Base-by-base conservation (phyloP, 37 sponge, comb jelly and placozoan species). In the Cladorhizidae sp. region DNA sequence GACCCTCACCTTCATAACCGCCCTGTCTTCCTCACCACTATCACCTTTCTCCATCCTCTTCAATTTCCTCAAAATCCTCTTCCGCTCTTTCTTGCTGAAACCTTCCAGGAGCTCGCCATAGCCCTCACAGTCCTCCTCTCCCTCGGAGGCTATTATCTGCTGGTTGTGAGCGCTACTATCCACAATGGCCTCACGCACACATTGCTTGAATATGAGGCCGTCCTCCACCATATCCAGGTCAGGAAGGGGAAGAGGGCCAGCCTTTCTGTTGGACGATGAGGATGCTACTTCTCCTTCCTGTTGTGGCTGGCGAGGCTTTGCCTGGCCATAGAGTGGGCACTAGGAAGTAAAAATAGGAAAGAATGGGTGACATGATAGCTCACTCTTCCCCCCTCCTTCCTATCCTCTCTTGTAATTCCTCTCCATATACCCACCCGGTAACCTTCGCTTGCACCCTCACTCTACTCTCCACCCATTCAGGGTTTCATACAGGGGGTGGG, bases 281-380 rank as follows among this genome's bases (percentile, higher is more conserved):
- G 5, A 5, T 45, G 8, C 49, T 9, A 12, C 8, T 9, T 32
- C 11, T 29, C 31, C 5, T 32, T 31, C 31, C 35, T 67, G 17
- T 45, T 45, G 28, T 43, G 56, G 32, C 31, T 35, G 42, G 33
- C 32, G 59, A 61, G 90, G 85, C 61, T 77, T 91, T 18, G 79
- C 64, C 45, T 89, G 79, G 1, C 89, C 89, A 88, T 73, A 92
- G 25, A 92, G 82, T 32, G 89, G 93, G 57, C 93, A 92, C 89
- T 92, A 54, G 1, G 1, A 35, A 41, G 54, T 7, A 32, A 72
- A 32, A 40, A 83, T 49, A 37, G 40, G 31, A 50, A 25, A 33
- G n/a, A n/a, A n/a, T n/a, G n/a, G n/a, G n/a, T n/a, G n/a, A n/a
- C n/a, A n/a, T n/a, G n/a, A n/a, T n/a, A n/a, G n/a, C n/a, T n/a